Evolutionary conservation across 2,888 invertebrate species (phyloP), one percentile per base, ranked within the genome.

Genomic region (Nomada fucata): DNA sequence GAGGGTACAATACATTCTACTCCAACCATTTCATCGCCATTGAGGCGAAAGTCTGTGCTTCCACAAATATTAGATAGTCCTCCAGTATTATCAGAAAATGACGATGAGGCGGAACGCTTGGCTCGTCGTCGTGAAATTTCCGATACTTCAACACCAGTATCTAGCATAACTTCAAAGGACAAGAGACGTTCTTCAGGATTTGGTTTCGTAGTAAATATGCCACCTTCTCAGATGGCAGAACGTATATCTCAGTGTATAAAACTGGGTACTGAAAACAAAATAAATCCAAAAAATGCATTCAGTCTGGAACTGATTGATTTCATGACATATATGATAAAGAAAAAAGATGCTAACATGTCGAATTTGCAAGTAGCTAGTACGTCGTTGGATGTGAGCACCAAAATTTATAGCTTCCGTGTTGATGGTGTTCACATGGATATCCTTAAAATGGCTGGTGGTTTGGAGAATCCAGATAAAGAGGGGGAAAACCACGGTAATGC

Each of bases 201-300:
- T 10, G 74, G 85, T 20, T 81, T 84, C 4, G 55, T 91, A 11
- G 79, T 88, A 0, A 84, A 90, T 26, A 80, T 93, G 60, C 84
- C 91, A 3, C 59, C 65, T 0, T 80, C 86, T 0, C 90, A 93
- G 74, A 88, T 93, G 50, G 76, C 77, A 0, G 91, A 92, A 61
- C 89, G 89, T 15, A 89, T 92, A n/a, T 82, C 88, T 2, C 86
- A 92, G 20, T 93, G 93, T 57, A 91, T 93, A 52, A 91, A 92
- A 69, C 82, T 93, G 2, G 89, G 82, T 47, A 78, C 90, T 0
- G 92, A 93, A 76, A 93, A 92, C 71, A 98, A 98, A 96, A 97
- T 98, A 87, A 98, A 96, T 90, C 95, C 96, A 67, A 97, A 98
- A 91, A 98, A 98, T 95, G 98, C 98, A 0, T 98, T 98, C 96